Evolutionary conservation across 2,888 invertebrate genomes (phyloP), one percentile per base, ranked within the genome.

Genomic region (Lithophane socia): DNA sequence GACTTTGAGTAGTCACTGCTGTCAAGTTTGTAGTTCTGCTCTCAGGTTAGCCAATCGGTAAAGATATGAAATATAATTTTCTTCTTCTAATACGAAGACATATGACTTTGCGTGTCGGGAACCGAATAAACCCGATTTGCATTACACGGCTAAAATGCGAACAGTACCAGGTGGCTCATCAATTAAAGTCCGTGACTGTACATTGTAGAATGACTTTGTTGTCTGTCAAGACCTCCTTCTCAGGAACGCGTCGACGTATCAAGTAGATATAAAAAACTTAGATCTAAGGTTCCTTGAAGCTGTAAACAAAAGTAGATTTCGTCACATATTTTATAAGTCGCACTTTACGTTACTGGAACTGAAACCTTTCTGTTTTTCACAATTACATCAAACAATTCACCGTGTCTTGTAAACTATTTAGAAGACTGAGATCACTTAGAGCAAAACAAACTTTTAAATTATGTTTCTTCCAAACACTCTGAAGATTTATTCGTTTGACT

Each of bases 371-470:
- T 3, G 10, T 29, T 13, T 42, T 58, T 49, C 37, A 49, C 21
- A 42, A 73, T 67, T 63, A 79, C 65, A 73, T 72, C 52, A 73
- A 81, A 73, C 64, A 71, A 52, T 64, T 75, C 16, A 71, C 63
- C 12, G 24, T 56, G 79, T 63, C 61, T 82, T 69, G 56, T 66
- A 65, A 29, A 60, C 61, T 70, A 63, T 74, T 67, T 78, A 72
- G 70, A 77, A 79, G 8, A 73, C 66, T 58, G 42, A 75, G 80
- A 84, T 80, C 72, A 75, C 75, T 83, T 75, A 65, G 64, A 81
- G 24, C 79, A 77, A 79, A 88, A 86, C 86, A 88, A 82, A 74
- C 73, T 83, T 84, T 84, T 88, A 80, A 88, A 87, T 87, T 80
- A 87, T 80, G 70, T 80, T 79, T 84, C 75, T 80, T 80, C 79